Conservation (phyloP, 2,797 vertebrate genomes). For the Leptatherina wallacei region DNA sequence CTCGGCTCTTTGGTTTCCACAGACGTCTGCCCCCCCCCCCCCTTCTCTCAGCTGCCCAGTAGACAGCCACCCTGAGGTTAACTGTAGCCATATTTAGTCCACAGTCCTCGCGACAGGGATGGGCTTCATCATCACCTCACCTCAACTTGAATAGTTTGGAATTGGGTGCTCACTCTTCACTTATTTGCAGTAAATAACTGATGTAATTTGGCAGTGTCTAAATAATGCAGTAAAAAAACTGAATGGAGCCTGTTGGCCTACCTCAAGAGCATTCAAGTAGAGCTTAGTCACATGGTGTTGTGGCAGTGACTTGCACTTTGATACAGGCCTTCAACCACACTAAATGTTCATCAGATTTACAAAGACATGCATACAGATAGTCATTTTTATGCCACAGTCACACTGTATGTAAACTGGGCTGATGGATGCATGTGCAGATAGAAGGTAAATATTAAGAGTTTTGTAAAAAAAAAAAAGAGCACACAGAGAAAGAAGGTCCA, state of each 20-base stretch:
- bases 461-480: background rate
- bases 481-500: conserved; percentile 3
- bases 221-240: conserved; percentile 23
- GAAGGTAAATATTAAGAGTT: conserved; percentile 5
- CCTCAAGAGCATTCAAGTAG: conserved; percentile 45
- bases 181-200: conserved; percentile 19
- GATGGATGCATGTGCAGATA: conserved; percentile 54
- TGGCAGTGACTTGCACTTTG: conserved; percentile 44
- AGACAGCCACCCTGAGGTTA: conserved; percentile 20
- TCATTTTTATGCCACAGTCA: conserved; percentile 17
- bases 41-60: conserved; percentile 23
- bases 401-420: conserved; percentile 31
- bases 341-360: conserved; percentile 19
- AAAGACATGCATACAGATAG: conserved; percentile 8
- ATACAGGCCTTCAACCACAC: conserved; percentile 36
- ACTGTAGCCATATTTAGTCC: conserved; percentile 25
- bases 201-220: conserved; percentile 23
- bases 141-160: conserved; percentile 35
- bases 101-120: conserved; percentile 31
- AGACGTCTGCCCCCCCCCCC: conserved; percentile 21
- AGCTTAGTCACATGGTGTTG: conserved; percentile 24
- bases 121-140: conserved; percentile 56
- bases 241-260: conserved; percentile 41
- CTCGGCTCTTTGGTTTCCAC: conserved; percentile 66
- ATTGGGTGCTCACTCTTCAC: conserved; percentile 22